Conservation (phyloP, 1,140 invertebrate species). For the Drosophila ironensis region DNA sequence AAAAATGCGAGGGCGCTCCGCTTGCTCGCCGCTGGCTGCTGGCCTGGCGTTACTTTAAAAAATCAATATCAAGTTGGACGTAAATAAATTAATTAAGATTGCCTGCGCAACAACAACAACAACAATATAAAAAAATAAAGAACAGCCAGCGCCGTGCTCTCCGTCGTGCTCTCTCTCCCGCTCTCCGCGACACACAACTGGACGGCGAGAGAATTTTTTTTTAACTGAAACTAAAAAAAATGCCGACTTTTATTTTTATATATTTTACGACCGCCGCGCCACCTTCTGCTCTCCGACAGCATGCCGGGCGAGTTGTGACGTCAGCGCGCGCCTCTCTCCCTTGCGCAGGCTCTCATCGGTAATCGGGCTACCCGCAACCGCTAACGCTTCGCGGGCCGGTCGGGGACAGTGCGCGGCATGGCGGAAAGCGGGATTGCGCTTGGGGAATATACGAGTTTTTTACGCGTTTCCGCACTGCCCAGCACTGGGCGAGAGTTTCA, state of each 20-base stretch:
- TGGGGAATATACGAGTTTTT: no score
- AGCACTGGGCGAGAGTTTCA: no score
- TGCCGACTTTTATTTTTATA: conserved; percentile 59
- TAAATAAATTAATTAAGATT: conserved; percentile 64
- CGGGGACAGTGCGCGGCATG: no score
- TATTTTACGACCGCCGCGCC: conserved; percentile 48
- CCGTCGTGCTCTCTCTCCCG: conserved; percentile 24
- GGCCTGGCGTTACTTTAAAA: conserved; percentile 51
- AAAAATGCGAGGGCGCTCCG: conserved; percentile 16
- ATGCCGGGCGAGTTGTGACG: conserved; percentile 32
- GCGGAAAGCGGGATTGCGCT: no score
- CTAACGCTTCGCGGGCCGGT: no score
- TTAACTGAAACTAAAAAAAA: conserved; percentile 44
- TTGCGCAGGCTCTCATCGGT: conserved; percentile 15
- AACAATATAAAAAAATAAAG: conserved; percentile 38
- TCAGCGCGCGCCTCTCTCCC: conserved; percentile 7
- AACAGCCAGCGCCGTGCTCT: conserved; percentile 6
- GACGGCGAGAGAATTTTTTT: conserved; percentile 49
- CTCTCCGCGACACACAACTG: conserved; percentile 37
- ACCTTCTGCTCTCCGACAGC: no score
- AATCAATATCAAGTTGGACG: conserved; percentile 55
- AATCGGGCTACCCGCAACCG: no score
- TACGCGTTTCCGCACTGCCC: no score
- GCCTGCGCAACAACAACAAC: conserved; percentile 38
- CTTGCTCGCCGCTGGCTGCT: conserved; percentile 14